A percentile compares a stretch with the other conserved stretches of the same genome.
Evolutionary conservation across 1,140 invertebrate genomes (phyloP).

Genomic region (Metaphire vulgaris): DNA sequence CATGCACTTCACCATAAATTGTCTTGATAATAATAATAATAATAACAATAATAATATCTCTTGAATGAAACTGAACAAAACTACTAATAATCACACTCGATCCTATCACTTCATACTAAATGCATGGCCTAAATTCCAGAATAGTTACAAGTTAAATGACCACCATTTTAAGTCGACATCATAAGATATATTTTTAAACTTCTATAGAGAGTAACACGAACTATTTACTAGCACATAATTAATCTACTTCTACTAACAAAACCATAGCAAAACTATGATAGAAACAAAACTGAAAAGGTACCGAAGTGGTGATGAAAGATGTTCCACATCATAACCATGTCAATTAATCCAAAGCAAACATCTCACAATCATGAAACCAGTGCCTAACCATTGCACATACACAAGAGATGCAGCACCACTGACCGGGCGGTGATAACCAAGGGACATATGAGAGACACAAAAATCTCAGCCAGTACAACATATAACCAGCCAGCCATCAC

Average conservation of each 20-base stretch:
- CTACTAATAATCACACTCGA: no score
- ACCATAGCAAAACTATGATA: no score
- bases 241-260: background rate
- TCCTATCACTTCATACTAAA: no score
- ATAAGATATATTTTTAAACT: background rate
- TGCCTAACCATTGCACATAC: constrained; percentile 2
- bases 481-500: background rate
- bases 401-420: background rate
- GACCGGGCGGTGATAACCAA: background rate
- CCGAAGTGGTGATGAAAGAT: background rate
- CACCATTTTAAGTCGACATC: background rate
- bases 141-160: background rate
- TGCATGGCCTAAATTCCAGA: background rate
- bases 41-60: no score
- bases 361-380: background rate
- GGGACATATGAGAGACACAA: background rate
- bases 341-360: background rate
- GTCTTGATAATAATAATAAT: no score
- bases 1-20: no score
- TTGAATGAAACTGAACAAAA: no score
- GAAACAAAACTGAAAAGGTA: background rate
- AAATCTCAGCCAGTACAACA: background rate
- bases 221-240: background rate
- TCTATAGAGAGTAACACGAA: background rate
- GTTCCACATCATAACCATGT: background rate